These are phyloP conservation scores for Drosophila pallidifrons DNA, from an alignment of 1,140 invertebrate species.

Conservation along the genomic window DNA sequence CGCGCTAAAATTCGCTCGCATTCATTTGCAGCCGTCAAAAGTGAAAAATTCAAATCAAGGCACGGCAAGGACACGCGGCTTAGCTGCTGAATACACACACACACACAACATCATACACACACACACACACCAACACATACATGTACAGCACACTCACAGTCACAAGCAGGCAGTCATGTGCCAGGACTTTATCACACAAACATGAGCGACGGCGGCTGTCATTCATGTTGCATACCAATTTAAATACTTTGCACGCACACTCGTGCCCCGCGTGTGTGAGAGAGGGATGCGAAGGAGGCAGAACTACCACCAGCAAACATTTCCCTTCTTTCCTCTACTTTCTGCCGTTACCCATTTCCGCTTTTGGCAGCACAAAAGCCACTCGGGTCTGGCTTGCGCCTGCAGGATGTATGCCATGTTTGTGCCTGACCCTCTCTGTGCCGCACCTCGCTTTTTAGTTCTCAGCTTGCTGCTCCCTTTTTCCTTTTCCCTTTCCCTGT, in stretches of 20 bases:
- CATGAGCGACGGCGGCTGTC: constrained; percentile 74
- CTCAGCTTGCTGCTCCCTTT: neutral
- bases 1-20: constrained; percentile 73
- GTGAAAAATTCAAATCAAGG: constrained; percentile 79
- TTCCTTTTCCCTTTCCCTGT: neutral
- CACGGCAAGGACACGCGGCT: constrained; percentile 54
- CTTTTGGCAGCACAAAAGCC: constrained; percentile 79
- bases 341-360: constrained; percentile 81
- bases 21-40: constrained; percentile 77
- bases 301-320: constrained; percentile 15
- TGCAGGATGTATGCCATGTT: constrained; percentile 80
- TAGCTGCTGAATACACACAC: constrained; percentile 14
- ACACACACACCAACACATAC: neutral
- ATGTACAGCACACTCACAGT: no score
- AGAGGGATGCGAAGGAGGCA: neutral
- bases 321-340: constrained; percentile 1
- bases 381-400: constrained; percentile 64
- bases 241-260: constrained; percentile 73
- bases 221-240: constrained; percentile 83
- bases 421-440: constrained; percentile 50
- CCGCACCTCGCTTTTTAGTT: constrained; percentile 8
- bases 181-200: constrained; percentile 66
- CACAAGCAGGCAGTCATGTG: neutral
- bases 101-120: constrained; percentile 12
- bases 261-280: neutral